Evolutionary conservation across 2,888 invertebrate species (phyloP).

Genomic region (Sialis lutaria): DNA sequence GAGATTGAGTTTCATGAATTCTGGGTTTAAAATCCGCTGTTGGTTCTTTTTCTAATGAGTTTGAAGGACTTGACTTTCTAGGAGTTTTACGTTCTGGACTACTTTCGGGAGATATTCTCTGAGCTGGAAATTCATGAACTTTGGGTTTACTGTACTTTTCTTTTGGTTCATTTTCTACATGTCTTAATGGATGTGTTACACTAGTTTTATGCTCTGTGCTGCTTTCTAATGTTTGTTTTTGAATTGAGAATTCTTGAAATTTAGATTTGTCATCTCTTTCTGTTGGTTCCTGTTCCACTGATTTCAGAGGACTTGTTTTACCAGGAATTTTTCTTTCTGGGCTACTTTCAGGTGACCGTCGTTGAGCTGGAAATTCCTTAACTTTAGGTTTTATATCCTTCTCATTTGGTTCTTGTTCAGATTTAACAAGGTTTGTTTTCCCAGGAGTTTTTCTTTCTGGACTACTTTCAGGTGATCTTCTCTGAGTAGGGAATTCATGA

Average conservation of each 20-base stretch:
- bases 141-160: conserved; percentile 1
- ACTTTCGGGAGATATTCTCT: conserved; percentile 18
- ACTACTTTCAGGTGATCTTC: conserved; percentile 9
- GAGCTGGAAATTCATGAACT: conserved; percentile 18
- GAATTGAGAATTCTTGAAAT: conserved; percentile 7
- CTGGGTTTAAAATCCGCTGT: neutral
- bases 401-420: conserved; percentile 6
- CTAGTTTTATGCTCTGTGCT: neutral
- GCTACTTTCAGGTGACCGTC: conserved; percentile 10
- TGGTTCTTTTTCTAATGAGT: neutral
- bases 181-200: too few species aligned
- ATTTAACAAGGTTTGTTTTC: conserved; percentile 5
- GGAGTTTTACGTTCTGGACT: neutral
- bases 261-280: neutral
- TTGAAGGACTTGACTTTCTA: neutral
- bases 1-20: neutral
- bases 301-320: neutral
- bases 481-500: conserved; percentile 10
- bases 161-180: conserved; percentile 1
- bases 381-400: conserved; percentile 5
- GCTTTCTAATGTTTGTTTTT: conserved; percentile 9
- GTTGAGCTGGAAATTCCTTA: conserved; percentile 3
- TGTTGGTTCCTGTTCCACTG: neutral
- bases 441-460: conserved; percentile 10
- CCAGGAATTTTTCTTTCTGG: conserved; percentile 10